Evolutionary conservation across 2,888 invertebrate species (phyloP), one percentile per base, ranked within the genome.

Genomic region (Cacoxenus indagator): DNA sequence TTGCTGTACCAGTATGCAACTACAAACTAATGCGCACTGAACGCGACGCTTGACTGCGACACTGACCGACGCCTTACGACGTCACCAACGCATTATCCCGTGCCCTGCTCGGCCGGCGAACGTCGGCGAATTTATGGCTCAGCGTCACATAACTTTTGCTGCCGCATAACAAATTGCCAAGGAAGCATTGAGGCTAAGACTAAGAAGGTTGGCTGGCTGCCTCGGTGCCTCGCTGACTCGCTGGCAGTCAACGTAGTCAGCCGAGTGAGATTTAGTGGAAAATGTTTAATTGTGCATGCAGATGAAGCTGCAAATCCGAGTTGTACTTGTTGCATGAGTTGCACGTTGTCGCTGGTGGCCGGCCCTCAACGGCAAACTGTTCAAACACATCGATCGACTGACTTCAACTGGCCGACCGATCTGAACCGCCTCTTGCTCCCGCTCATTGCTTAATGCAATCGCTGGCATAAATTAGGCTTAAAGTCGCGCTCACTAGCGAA

Each of bases 121-220:
- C 45, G 76, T 75, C 67, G 37, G 75, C 82, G 77, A 86, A 86
- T 86, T 85, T 86, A 85, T 86, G 84, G 85, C 78, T 75, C 76
- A 78, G 82, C 83, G 86, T 85, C 85, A 84, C 86, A 86, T 85
- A 85, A 86, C 85, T 85, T 62, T 84, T 85, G 81, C 80, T 76
- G 86, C 82, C 78, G 82, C 85, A 85, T 85, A 85, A 85, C 86
- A 86, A 85, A 86, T 86, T 84, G 85, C 83, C 79, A 84, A 82
- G 84, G 85, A 86, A 84, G 85, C 83, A 43, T n/a, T n/a, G n/a
- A n/a, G n/a, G n/a, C n/a, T n/a, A n/a, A n/a, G 83, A 78, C 37
- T 14, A 37, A 37, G 37, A 11, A 8, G 9, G 31, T 31, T 31
- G 37, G 5, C 2, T 37, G 37, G 37, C 2, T 11, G 37, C 5